Conservation (phyloP, 2,113 vertebrate genomes). For the Cyprinus carpio region DNA sequence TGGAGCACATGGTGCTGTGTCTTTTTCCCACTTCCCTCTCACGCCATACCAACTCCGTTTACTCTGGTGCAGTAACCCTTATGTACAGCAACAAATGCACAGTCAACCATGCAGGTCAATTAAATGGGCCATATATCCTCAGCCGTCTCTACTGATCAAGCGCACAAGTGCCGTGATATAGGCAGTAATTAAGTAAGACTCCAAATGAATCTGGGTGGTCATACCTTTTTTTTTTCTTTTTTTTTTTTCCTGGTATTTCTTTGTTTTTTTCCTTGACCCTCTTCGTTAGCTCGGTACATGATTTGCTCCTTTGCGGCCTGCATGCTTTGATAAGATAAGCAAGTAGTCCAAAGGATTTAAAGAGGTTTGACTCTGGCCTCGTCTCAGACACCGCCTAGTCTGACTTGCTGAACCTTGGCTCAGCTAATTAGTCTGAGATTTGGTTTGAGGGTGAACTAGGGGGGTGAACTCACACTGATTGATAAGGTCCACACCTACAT, state of each 20-base stretch:
- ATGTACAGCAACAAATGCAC: conserved; percentile 58
- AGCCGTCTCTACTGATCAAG: conserved; percentile 60
- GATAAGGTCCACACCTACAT: conserved; percentile 18
- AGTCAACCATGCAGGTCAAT: conserved; percentile 68
- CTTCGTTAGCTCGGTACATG: conserved; percentile 24
- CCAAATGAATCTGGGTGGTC: conserved; percentile 60
- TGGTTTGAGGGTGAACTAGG: conserved; percentile 25
- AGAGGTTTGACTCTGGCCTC: conserved; percentile 23
- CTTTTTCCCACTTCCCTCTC: conserved; percentile 25
- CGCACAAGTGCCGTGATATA: conserved; percentile 60
- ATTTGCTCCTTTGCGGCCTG: conserved; percentile 40
- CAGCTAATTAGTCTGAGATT: conserved; percentile 26
- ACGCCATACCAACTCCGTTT: conserved; percentile 38
- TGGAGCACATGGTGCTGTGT: background rate
- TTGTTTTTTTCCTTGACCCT: conserved; percentile 43
- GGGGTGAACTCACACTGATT: conserved; percentile 37
- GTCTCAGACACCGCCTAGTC: background rate
- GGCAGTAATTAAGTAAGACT: conserved; percentile 70
- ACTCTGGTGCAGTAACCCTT: no score
- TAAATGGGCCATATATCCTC: conserved; percentile 62
- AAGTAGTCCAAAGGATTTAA: conserved; percentile 36
- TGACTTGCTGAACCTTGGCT: conserved; percentile 17
- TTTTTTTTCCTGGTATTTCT: conserved; percentile 35
- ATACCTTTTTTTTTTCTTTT: conserved; percentile 27
- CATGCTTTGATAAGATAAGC: conserved; percentile 41